Base-by-base conservation (phyloP, 23 tunicate species). In the Ciona savignyi region DNA sequence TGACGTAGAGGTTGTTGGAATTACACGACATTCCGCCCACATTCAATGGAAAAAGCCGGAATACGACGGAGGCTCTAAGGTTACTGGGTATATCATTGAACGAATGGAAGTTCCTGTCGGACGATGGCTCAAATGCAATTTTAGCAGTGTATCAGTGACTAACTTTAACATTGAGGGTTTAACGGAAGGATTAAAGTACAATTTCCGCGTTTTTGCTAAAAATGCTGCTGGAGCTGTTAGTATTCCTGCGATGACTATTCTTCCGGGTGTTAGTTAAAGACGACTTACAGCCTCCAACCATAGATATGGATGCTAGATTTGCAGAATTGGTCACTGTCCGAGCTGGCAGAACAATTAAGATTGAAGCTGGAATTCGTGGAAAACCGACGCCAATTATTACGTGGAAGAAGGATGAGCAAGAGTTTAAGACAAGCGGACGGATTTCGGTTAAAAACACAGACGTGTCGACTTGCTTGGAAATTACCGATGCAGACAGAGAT, bases 81-180 rank as follows among this genome's bases (percentile, higher is more conserved):
- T 93, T 33, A 87, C 98, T 29, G 75, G 69, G 28, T 93, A 93
- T 68, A 68, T 49, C 63, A 68, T 93, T 28, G 98, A 93, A 51
- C 70, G 95, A 21, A 74, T 89, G 26, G 86, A 93, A 29, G 80
- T 87, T 2, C 98, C 98, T 2, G 90, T 81, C 21, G 98, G 98
- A 20, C 63, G 94, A 66, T 93, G 98, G 98, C 74, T 93, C 27
- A 82, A 80, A 78, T 93, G 98, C 51, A 93, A 93, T 51, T 93
- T 78, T 85, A 78, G 78, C 35, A 93, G 79, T 30, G 81, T 93
- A 30, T 51, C 78, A 2, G 67, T 32, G 23, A 86, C 92, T 27
- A 56, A 61, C 2, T 81, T 81, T 51, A 84, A 87, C 29, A 83
- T 93, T 25, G 81, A 85, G 3, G 98, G 98, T 29, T 72, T 93